Percentiles rank a stretch among this genome's conserved stretches.
Conservation (phyloP, 2,113 vertebrate genomes). For the Lanius ludovicianus region DNA sequence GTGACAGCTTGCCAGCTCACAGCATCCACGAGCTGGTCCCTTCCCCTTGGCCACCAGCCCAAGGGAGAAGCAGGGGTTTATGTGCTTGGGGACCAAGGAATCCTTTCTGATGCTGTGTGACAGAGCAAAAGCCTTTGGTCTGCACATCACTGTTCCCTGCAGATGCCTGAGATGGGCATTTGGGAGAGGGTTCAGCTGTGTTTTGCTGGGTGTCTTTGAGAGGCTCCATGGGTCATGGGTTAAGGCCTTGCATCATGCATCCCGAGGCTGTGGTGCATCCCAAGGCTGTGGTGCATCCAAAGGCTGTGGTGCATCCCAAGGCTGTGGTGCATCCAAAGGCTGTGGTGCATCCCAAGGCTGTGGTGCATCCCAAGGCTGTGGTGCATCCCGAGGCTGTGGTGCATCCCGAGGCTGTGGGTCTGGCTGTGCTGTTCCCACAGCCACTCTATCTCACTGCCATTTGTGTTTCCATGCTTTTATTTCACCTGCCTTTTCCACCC, state of each 20-base stretch:
- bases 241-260: accelerated
- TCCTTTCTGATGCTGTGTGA: background rate
- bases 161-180: background rate
- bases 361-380: no score
- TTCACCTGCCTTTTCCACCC: background rate
- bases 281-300: no score
- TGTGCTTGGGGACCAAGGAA: background rate
- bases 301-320: no score
- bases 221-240: accelerated
- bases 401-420: background rate
- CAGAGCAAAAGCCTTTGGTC: background rate
- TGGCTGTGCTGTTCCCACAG: background rate
- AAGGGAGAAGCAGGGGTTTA: accelerated
- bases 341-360: background rate
- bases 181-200: background rate
- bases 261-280: no score
- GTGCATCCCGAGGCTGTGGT: background rate
- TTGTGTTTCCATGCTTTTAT: background rate
- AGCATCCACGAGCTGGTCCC: accelerated
- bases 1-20: accelerated
- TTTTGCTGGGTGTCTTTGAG: background rate
- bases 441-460: background rate
- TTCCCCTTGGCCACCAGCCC: background rate
- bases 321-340: background rate
- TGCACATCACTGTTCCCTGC: background rate